Base-by-base conservation (phyloP, 2,113 vertebrate genomes). In the Carassius gibelio region DNA sequence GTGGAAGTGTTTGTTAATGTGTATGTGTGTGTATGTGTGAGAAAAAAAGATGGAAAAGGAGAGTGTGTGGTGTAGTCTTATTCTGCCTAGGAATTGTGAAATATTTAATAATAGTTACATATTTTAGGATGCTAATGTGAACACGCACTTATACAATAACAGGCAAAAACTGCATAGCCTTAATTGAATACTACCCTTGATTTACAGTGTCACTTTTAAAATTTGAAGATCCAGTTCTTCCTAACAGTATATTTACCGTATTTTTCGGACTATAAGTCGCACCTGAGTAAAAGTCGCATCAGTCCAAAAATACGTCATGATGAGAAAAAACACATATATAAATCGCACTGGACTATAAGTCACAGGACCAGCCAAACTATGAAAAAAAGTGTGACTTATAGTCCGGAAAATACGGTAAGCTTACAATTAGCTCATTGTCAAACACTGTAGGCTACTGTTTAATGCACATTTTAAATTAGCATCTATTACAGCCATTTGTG, bases 1-100 rank as follows among this genome's bases (percentile, higher is more conserved):
- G 68, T 69, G 57, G 34, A 82, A 83, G 30, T 42, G 55, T 78
- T 68, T 84, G 59, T 77, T 36, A 42, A 42, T 84, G 64, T 83
- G 75, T 64, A 19, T 57, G 57, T 59, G 57, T 59, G 59, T 81
- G 77, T 57, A 69, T 61, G 42, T 57, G 77, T 61, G 76, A 62
- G 83, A 48, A 72, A 59, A 1, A 6, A n/a, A 26, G 52, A 42
- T 62, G 62, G 52, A 62, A 21, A 77, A 42, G 14, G 34, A 36
- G 26, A 71, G 55, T 42, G 55, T 14, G 38, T 36, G 3, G 72
- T 17, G 69, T 30, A 3, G 10, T 76, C 10, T 82, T 68, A 64
- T 13, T 57, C 57, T 59, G 36, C 38, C 11, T 38, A 50, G 34
- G 15, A 6, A 57, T 78, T 69, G 64, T 81, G 11, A 52, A 81